Evolutionary conservation across 1,140 invertebrate species (phyloP).

Genomic region (Camponotus floridanus): DNA sequence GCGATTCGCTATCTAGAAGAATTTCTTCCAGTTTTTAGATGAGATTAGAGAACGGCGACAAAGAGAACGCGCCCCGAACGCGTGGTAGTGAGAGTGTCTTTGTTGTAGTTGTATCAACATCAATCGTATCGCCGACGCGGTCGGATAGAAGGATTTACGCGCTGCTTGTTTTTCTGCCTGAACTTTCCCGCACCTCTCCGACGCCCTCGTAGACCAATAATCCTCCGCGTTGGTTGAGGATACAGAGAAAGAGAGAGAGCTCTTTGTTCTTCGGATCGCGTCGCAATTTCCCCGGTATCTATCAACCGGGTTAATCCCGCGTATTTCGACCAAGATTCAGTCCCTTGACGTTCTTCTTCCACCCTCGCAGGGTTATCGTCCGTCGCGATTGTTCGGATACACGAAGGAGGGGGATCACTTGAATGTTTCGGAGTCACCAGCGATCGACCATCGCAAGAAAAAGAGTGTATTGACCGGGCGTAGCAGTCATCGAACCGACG

Average conservation of each 20-base stretch:
- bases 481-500: background rate
- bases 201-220: slow-evolving; percentile 30
- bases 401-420: slow-evolving; percentile 3
- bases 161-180: slow-evolving; percentile 28
- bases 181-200: slow-evolving; percentile 27
- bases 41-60: background rate
- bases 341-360: background rate
- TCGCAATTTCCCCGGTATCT: background rate
- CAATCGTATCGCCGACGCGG: background rate
- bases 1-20: background rate
- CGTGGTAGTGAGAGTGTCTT: background rate
- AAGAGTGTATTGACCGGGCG: background rate
- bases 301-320: background rate
- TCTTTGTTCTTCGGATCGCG: slow-evolving; percentile 9
- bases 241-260: too few relatives aligned
- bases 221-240: background rate
- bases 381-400: background rate
- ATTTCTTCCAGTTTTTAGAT: background rate
- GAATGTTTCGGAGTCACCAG: background rate
- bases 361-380: background rate
- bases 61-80: background rate
- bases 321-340: background rate
- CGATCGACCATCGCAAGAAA: slow-evolving; percentile 20
- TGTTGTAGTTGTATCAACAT: background rate
- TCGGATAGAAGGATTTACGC: slow-evolving; percentile 25